A percentile compares a stretch with the other conserved stretches of the same genome.
phyloP scores from a whole-genome alignment of 2,113 vertebrate species.

The Oreochromis niloticus region DNA sequence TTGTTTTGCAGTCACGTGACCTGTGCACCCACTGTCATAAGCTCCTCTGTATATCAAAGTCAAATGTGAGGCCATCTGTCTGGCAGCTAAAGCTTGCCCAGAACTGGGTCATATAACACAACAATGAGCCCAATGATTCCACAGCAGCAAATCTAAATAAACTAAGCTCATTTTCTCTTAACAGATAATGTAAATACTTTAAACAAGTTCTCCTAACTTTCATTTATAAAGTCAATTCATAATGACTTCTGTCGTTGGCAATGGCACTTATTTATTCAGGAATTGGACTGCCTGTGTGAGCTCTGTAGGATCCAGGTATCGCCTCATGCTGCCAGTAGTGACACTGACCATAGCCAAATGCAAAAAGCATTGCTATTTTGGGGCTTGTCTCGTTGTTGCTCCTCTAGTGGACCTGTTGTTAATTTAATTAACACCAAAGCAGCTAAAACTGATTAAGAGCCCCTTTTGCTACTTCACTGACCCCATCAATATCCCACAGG shows the following conservation, averaged over 20 bases:
- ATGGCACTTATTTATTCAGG: neutral
- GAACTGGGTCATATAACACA: neutral
- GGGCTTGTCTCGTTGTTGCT: neutral
- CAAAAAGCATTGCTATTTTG: neutral
- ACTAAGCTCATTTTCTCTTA: neutral
- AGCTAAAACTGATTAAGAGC: neutral
- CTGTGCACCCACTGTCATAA: neutral
- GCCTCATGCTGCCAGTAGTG: neutral
- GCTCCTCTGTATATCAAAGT: neutral
- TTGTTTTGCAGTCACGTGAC: neutral
- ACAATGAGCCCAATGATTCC: neutral
- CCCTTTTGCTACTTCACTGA: neutral
- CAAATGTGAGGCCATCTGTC: neutral
- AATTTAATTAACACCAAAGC: neutral
- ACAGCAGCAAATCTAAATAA: neutral
- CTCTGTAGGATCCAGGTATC: neutral
- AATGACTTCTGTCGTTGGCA: neutral
- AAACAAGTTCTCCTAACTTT: neutral
- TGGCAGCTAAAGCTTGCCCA: neutral
- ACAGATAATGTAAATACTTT: neutral
- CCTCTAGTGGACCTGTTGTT: neutral
- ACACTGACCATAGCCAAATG: neutral
- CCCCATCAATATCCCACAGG: neutral
- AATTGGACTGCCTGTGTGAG: neutral
- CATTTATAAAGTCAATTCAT: neutral